Percentiles rank a stretch among this genome's conserved stretches.
These are phyloP conservation scores for Heliconius nattereri DNA, from an alignment of 1,140 invertebrate genomes.

Conservation along the genomic window DNA sequence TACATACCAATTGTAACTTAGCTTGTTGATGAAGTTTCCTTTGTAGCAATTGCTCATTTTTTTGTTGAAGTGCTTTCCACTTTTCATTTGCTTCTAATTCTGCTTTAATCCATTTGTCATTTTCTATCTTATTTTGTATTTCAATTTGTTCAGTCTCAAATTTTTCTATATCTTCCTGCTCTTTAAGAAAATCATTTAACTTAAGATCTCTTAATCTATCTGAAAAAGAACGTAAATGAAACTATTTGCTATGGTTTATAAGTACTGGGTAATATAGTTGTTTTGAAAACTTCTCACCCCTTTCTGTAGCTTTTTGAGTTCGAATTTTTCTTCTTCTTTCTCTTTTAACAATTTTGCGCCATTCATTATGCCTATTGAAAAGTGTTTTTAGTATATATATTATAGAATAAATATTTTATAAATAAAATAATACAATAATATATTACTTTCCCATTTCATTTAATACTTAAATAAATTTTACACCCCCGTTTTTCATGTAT, in stretches of 20 bases:
- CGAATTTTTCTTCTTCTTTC: conserved; percentile 82
- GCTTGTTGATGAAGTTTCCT: conserved; percentile 80
- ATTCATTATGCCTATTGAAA: conserved; percentile 79
- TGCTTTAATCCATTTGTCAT: conserved; percentile 76
- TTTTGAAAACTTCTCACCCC: conserved; percentile 46
- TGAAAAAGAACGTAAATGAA: neutral
- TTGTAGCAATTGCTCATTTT: conserved; percentile 75
- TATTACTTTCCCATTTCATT: conserved; percentile 18
- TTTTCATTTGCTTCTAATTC: conserved; percentile 77
- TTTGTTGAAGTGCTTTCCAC: conserved; percentile 80
- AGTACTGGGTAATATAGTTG: neutral
- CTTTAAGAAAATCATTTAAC: conserved; percentile 16
- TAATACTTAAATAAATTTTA: neutral
- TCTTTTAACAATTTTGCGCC: conserved; percentile 84
- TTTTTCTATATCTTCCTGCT: conserved; percentile 59
- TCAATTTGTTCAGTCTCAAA: conserved; percentile 72
- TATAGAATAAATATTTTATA: neutral
- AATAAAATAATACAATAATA: conserved; percentile 22
- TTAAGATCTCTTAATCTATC: neutral
- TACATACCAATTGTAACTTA: conserved; percentile 72
- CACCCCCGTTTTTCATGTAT: neutral
- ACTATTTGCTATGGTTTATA: neutral
- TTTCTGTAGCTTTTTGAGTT: conserved; percentile 70
- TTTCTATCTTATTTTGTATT: conserved; percentile 70
- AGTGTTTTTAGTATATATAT: neutral